Base-by-base conservation (phyloP, 35 echinoderm and acorn worm species). In the Holothuria glaberrima region DNA sequence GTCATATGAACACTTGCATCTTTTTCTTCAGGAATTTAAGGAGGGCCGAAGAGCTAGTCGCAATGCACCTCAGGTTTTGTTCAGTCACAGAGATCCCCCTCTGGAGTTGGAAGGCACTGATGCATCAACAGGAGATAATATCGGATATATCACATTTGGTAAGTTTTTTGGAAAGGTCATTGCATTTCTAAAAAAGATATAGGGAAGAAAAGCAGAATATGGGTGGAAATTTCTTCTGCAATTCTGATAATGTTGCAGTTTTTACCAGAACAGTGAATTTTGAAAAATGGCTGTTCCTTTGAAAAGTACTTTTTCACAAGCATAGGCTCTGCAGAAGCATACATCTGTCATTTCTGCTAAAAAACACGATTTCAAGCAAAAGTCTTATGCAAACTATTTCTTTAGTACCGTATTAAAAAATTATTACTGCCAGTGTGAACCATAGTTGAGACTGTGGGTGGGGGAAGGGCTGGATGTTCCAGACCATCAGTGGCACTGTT, bases 121-220 rank as follows among this genome's bases (percentile, higher is more conserved):
- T 89, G 96, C 96, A 24, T 78, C 82, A 25, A 74, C 68, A 0
- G 96, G 93, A 30, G 93, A 95, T 13, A 95, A 98, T 60, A 93
- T 98, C 76, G 96, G 96, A 58, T 95, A 98, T 64, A 95, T 98
- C 60, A 98, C 96, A 38, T 98, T 98, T 91, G 96, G 96, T 98
- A 29, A 94, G 93, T 5, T 46, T 46, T 46, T 92, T 19, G 41
- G 41, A 66, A 76, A 31, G 68, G 30, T 22, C 29, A 25, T 31
- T 22, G 17, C 6, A 14, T 27, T 29, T 16, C 68, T 71, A 7
- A 71, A 10, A 5, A 5, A 5, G 44, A 29, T 6, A 12, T 19
- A 25, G 21, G 0, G 28, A 66, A 66, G 0, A 21, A 66, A 25
- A 66, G 63, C 63, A 66, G 63, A 66, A 21, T 25, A n/a, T n/a